A percentile compares a stretch with the other conserved stretches of the same genome.
Conservation (phyloP, 2,888 invertebrate species). For the Hypercompe scribonia region DNA sequence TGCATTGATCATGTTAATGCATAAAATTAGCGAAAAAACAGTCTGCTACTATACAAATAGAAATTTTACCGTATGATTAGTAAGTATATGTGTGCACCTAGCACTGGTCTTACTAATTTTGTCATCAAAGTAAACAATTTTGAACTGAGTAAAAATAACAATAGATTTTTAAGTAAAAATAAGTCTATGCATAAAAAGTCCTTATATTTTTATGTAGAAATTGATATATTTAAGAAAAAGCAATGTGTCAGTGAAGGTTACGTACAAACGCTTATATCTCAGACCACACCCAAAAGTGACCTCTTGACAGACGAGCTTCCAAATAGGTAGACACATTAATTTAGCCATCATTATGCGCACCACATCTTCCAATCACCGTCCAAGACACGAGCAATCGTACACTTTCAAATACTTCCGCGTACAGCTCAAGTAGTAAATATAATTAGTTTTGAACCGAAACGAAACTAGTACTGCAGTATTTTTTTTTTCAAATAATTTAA, state of each 20-base stretch:
- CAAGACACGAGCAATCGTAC: slow-evolving; percentile 30
- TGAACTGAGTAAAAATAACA: neutral
- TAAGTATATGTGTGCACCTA: too few relatives aligned
- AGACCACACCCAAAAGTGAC: slow-evolving; percentile 38
- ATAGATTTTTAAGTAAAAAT: too few relatives aligned
- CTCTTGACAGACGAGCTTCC: slow-evolving; percentile 61
- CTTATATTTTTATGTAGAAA: neutral
- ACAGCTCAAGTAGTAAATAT: slow-evolving; percentile 12
- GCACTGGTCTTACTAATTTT: too few relatives aligned
- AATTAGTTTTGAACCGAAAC: slow-evolving; percentile 17
- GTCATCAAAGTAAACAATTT: neutral
- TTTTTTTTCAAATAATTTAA: slow-evolving; percentile 9
- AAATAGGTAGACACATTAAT: slow-evolving; percentile 64
- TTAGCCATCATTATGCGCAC: slow-evolving; percentile 57
- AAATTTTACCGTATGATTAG: too few relatives aligned
- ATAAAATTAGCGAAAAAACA: too few relatives aligned
- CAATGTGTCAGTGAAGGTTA: neutral
- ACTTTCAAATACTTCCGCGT: slow-evolving; percentile 48
- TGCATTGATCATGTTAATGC: too few relatives aligned
- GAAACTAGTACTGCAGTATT: slow-evolving; percentile 11
- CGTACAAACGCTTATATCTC: slow-evolving; percentile 27
- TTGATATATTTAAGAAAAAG: neutral
- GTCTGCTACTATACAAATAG: too few relatives aligned
- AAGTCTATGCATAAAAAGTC: too few relatives aligned
- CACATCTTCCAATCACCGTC: slow-evolving; percentile 43